These are phyloP conservation scores for Phyllopteryx taeniolatus DNA, from an alignment of 2,113 vertebrate species.

Conservation along the genomic window DNA sequence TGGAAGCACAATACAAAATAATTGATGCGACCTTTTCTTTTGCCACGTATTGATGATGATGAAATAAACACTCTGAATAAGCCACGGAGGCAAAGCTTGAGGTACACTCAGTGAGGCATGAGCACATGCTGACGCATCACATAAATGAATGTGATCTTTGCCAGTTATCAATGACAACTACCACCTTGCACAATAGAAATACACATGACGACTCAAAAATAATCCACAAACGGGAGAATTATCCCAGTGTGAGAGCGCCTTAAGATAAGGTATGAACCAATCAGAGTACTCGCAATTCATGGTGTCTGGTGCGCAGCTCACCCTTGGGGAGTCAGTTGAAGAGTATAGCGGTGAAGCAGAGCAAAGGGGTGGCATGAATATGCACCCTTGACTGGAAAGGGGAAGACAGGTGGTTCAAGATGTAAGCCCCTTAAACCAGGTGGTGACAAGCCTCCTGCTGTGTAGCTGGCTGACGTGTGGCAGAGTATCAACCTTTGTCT, in stretches of 20 bases:
- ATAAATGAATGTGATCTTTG: not conserved
- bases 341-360: slow-evolving; percentile 5
- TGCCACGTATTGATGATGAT: not conserved
- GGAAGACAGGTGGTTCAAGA: not conserved
- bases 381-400: not conserved
- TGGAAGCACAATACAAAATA: no score
- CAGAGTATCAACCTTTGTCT: not conserved
- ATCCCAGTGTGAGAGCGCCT: no score
- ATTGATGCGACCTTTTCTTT: not conserved
- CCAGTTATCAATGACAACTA: not conserved
- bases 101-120: not conserved
- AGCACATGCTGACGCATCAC: not conserved
- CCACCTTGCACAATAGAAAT: not conserved
- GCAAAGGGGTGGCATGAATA: not conserved
- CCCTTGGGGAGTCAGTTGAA: slow-evolving; percentile 4
- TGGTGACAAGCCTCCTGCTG: slow-evolving; percentile 2
- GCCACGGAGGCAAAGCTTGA: not conserved
- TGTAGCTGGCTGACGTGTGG: not conserved
- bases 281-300: not conserved
- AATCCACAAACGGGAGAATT: not conserved
- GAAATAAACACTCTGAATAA: no score
- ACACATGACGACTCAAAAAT: not conserved
- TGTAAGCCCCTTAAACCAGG: not conserved
- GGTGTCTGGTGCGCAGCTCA: not conserved
- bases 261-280: not conserved